These are phyloP conservation scores for Trachelus stipa DNA, from an alignment of 2,888 invertebrate genomes.

Conservation along the genomic window DNA sequence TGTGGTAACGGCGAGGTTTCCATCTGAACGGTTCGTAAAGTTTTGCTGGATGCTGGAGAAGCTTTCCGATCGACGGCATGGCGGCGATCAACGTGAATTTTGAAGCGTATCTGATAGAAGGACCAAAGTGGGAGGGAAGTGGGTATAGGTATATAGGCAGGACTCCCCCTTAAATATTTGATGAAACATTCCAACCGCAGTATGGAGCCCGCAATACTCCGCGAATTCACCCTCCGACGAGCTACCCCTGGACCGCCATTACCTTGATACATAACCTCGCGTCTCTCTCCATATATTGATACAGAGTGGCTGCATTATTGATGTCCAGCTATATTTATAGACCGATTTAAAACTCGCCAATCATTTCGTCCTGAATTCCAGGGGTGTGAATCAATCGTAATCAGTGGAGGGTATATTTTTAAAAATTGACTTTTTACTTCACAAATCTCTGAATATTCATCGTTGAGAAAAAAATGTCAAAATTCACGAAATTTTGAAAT, in stretches of 20 bases:
- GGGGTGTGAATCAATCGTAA: not conserved
- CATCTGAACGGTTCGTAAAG: constrained; percentile 15
- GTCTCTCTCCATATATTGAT: constrained; percentile 37
- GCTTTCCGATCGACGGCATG: constrained; percentile 51
- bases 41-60: constrained; percentile 20
- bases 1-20: constrained; percentile 1
- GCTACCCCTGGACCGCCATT: constrained; percentile 44
- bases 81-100: constrained; percentile 36
- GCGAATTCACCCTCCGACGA: constrained; percentile 5
- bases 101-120: constrained; percentile 50
- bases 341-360: constrained; percentile 33
- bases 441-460: not conserved
- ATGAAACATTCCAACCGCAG: constrained; percentile 63
- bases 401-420: not conserved
- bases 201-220: constrained; percentile 43
- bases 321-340: constrained; percentile 43
- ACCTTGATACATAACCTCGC: constrained; percentile 55
- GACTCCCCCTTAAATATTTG: constrained; percentile 59
- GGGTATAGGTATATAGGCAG: constrained; percentile 26
- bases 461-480: not conserved
- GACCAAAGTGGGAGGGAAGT: not conserved
- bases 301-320: constrained; percentile 40
- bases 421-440: not conserved
- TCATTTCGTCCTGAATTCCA: constrained; percentile 33
- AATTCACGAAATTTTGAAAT: not conserved